Conservation (phyloP, 2,888 invertebrate genomes). For the Epistrophe grossulariae region DNA sequence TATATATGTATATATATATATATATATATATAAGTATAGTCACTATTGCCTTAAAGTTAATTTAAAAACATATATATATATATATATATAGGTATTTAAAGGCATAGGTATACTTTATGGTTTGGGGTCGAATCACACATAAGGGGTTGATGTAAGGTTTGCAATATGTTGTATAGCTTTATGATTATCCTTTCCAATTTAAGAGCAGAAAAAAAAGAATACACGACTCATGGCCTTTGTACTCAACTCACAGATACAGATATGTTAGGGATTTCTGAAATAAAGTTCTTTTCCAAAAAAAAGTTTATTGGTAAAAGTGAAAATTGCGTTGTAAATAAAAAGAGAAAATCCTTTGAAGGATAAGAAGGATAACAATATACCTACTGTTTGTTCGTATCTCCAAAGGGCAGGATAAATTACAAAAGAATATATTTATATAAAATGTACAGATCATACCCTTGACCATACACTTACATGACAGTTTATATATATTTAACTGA, state of each 20-base stretch:
- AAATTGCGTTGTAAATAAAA: conserved; percentile 72
- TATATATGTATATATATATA: neutral
- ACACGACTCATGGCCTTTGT: neutral
- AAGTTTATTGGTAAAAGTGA: conserved; percentile 58
- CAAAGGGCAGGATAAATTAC: neutral
- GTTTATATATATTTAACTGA: neutral
- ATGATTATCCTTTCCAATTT: conserved; percentile 53
- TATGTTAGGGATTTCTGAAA: conserved; percentile 32
- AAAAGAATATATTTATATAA: neutral
- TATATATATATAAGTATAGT: neutral
- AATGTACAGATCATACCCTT: neutral
- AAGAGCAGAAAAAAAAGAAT: conserved; percentile 27
- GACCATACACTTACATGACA: neutral
- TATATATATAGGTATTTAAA: neutral
- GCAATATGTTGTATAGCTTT: conserved; percentile 71
- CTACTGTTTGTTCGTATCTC: neutral
- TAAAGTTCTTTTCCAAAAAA: conserved; percentile 50
- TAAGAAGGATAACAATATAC: conserved; percentile 16
- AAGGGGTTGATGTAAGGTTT: conserved; percentile 72
- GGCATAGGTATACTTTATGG: conserved; percentile 10
- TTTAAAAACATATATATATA: conserved; percentile 27
- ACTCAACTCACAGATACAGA: conserved; percentile 4
- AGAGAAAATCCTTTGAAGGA: conserved; percentile 58
- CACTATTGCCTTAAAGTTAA: conserved; percentile 65
- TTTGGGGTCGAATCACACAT: conserved; percentile 60